Evolutionary conservation across 2,888 invertebrate species (phyloP), one percentile per base, ranked within the genome.

Genomic region (Nezara viridula): DNA sequence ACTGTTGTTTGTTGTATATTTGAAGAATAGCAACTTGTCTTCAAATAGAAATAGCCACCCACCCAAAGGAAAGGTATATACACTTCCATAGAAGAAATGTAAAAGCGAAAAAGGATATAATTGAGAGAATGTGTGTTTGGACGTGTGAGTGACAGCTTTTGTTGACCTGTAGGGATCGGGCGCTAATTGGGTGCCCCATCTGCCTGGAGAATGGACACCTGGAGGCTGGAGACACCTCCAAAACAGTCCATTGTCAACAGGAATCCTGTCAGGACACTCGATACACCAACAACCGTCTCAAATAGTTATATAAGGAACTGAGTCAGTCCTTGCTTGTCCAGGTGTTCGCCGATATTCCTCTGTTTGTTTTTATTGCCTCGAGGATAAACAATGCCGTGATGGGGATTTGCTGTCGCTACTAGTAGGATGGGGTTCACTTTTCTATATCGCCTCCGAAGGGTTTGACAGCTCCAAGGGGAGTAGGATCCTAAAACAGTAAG

Each of bases 221-320:
- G 55, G 52, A 60, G n/a, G n/a, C n/a, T 49, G 73, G 88, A 50
- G 37, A 19, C 37, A 37, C 77, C 77, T 66, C 55, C 86, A 86
- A 86, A 86, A 86, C 86, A 86, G 37, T 55, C 86, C 55, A 86
- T 86, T 86, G 86, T 86, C 86, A 86, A 86, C 86, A 50, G 44
- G 12, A 7, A 2, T 24, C 85, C 85, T 86, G 86, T 86, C 86
- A 86, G 50, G 86, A 49, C 86, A 86, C 40, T 52, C 52, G 86
- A 86, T 86, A 52, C 44, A 86, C 40, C 52, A 40, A 86, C 50
- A 52, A 55, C 50, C 47, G 44, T 47, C 44, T 47, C 81, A 47
- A 81, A 40, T 47, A 81, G 81, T 81, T 44, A 81, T 81, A 81
- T 81, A 81, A 52, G 86, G 86, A 55, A 55, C 50, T 52, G 86